Conservation (phyloP, 2,113 vertebrate genomes). For the Ceyx melanurus region DNA sequence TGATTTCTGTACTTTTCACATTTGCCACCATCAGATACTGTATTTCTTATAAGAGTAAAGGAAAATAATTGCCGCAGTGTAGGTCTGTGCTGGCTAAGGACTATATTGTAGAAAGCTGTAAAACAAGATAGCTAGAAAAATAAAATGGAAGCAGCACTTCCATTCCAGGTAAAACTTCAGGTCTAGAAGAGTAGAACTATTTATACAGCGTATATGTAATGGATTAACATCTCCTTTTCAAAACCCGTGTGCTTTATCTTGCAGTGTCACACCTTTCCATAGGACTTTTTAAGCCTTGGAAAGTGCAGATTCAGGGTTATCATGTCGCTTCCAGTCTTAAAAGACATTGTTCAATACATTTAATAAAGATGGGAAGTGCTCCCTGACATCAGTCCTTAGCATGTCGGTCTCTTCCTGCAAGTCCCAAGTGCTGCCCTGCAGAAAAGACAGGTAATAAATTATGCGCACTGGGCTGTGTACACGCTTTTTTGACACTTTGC, state of each 20-base stretch:
- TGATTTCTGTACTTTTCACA: background rate
- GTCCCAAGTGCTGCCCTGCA: background rate
- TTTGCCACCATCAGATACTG: constrained; percentile 19
- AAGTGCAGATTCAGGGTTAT: constrained; percentile 52
- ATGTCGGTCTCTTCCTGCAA: background rate
- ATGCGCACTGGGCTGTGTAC: background rate
- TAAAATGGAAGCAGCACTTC: background rate
- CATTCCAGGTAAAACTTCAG: background rate
- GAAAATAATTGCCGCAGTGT: background rate
- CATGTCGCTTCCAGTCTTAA: background rate
- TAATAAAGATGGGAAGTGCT: background rate
- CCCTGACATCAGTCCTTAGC: background rate
- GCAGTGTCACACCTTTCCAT: background rate
- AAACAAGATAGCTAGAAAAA: constrained; percentile 36
- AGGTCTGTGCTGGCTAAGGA: background rate
- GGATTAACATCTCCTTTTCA: constrained; percentile 9
- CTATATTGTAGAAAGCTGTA: constrained; percentile 24
- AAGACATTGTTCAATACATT: background rate
- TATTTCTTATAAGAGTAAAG: background rate
- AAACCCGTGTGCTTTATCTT: constrained; percentile 25
- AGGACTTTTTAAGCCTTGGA: constrained; percentile 1
- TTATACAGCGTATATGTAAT: constrained; percentile 3
- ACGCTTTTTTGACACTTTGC: background rate
- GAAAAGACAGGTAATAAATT: background rate
- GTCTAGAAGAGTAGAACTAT: background rate